Evolutionary conservation across 2,888 invertebrate species (phyloP), one percentile per base, ranked within the genome.

Genomic region (Oscheius sp.): DNA sequence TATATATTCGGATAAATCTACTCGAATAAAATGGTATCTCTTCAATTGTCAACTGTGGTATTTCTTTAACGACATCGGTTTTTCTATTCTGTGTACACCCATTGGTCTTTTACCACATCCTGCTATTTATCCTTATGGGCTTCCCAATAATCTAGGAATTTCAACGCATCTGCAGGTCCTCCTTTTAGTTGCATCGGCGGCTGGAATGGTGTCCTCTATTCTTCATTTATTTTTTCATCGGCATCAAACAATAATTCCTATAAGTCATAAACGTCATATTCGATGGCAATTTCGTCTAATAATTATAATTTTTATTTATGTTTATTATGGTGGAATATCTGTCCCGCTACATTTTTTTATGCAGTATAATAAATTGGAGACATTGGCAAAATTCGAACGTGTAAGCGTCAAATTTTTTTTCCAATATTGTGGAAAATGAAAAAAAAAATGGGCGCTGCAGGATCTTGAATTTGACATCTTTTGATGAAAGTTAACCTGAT

Each of bases 41-140:
- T 25, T 61, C 41, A 43, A 43, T 41, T 61, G 61, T 61, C 61
- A 61, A 21, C n/a, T 61, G 12, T 61, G 61, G 61, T 59, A 5
- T 35, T 3, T 13, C 25, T 21, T 49, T 13, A 18, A 13, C 21
- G 49, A 49, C 13, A 13, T 13, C 21, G 5, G 3, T 13, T 18
- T 49, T 13, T 49, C 49, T 18, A 18, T 16, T 16, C 49, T 49
- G 3, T 2, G 9, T 43, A 35, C 27, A 7, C 59, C 59, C 12
- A 29, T 27, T 59, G 7, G 27, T 21, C 16, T 59, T 13, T n/a
- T 59, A 2, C 59, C 59, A 16, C 7, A 29, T 2, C 59, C 59
- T 25, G 55, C 25, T 6, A 3, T 6, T 21, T 55, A 55, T 23
- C 23, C 55, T 25, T 21, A 18, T 25, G 55, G 55, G 12, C 3